Percentiles rank a stretch among this genome's conserved stretches.
Evolutionary conservation across 2,888 invertebrate genomes (phyloP).

Genomic region (Hypolimnas misippus): DNA sequence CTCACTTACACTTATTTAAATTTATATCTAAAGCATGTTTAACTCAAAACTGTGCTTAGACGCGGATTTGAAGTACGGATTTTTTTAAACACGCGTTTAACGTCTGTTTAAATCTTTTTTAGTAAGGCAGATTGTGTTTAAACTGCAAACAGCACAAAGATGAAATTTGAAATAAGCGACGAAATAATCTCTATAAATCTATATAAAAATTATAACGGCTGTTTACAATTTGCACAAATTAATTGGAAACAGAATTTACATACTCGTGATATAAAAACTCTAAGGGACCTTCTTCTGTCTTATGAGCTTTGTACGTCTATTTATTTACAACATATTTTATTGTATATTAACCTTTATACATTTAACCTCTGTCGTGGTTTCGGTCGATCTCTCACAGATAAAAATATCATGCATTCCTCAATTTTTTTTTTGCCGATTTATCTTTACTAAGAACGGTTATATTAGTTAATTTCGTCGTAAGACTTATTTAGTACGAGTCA

Average conservation of each 20-base stretch:
- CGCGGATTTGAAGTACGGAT: too few relatives aligned
- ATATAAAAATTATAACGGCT: too few relatives aligned
- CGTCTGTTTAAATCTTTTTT: too few relatives aligned
- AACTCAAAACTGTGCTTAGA: too few relatives aligned
- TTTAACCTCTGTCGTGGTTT: background rate
- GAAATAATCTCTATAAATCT: too few relatives aligned
- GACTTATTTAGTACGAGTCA: slow-evolving; percentile 9
- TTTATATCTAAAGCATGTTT: too few relatives aligned
- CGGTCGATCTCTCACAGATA: slow-evolving; percentile 24
- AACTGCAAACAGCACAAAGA: too few relatives aligned
- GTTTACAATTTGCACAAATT: background rate
- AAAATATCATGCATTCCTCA: slow-evolving; percentile 28
- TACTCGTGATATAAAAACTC: background rate
- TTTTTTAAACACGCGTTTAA: too few relatives aligned
- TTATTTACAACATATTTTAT: slow-evolving; percentile 10
- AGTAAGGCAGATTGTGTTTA: too few relatives aligned
- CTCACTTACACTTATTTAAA: too few relatives aligned
- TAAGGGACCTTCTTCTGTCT: slow-evolving; percentile 9
- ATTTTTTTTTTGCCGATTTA: slow-evolving; percentile 13
- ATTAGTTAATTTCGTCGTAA: slow-evolving; percentile 5
- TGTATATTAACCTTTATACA: slow-evolving; percentile 11
- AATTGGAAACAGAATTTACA: slow-evolving; percentile 4
- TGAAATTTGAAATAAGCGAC: too few relatives aligned
- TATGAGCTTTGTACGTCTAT: slow-evolving; percentile 12
- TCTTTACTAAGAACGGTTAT: slow-evolving; percentile 9